Base-by-base conservation (phyloP, 1,140 invertebrate genomes). In the Helicoverpa zea region DNA sequence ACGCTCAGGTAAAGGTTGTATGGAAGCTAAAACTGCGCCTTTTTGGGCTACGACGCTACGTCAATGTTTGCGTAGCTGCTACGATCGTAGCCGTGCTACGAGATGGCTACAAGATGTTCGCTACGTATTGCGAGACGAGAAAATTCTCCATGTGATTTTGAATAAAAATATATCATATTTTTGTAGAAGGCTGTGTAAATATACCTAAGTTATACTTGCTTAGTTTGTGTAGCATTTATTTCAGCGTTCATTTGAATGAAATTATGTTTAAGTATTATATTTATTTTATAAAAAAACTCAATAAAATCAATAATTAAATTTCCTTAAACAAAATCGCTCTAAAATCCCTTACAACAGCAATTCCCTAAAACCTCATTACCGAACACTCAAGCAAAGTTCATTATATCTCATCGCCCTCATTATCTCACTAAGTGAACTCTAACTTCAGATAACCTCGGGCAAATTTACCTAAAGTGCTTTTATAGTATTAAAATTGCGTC, bases 401-500 rank as follows among this genome's bases (percentile, higher is more conserved):
- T 66, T 49, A 66, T 43, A 43, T 43, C 35, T 43, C 63, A 47
- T 18, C 43, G 12, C 18, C 35, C n/a, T 66, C 49, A 66, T 66
- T 66, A 66, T 66, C 63, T 10, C 63, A 16, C 63, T 66, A 66
- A 66, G 63, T 59, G 58, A 59, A 13, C 23, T 29, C 23, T 18
- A 66, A 66, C 43, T 66, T 66, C 63, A 49, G 13, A 49, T 66
- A 66, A 66, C 63, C 63, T 66, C 63, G 18, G 63, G n/a, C 63
- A 66, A 66, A 64, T 74, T 80, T 61, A 54, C 47, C 58, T 30
- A 63, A 74, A 81, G 79, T 75, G 72, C 61, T 79, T 59, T 43
- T 43, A 63, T 64, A 47, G 35, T 58, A 56, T 52, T 49, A 75
- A 59, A 47, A 56, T 81, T 49, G 70, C 43, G 59, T 54, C n/a